Evolutionary conservation across 2,797 vertebrate species (phyloP).

Genomic region (Urophycis tenuis): DNA sequence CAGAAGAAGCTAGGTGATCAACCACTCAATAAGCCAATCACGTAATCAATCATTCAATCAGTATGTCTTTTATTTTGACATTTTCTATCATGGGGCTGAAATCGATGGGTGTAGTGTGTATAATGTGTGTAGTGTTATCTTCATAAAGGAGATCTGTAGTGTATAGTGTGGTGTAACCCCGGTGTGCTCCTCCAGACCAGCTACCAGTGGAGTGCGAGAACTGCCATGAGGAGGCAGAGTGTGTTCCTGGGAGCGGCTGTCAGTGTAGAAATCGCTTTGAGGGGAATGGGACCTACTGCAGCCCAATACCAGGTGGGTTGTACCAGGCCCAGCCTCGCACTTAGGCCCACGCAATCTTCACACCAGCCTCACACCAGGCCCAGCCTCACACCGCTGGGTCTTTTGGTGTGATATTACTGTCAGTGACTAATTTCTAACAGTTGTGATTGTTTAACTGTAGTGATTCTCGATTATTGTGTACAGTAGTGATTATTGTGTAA

Average conservation of each 20-base stretch:
- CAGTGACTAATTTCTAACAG: background rate
- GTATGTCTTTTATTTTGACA: no score
- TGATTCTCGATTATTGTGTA: background rate
- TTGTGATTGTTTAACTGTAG: background rate
- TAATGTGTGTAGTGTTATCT: no score
- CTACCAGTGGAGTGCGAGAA: conserved; percentile 71
- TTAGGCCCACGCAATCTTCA: background rate
- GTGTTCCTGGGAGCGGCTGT: conserved; percentile 70
- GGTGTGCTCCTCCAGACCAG: conserved; percentile 50
- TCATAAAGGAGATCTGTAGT: no score
- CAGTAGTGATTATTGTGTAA: background rate
- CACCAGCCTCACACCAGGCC: background rate
- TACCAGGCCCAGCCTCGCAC: background rate
- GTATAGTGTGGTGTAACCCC: background rate
- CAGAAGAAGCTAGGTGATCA: background rate
- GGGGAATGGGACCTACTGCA: conserved; percentile 81
- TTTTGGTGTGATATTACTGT: background rate
- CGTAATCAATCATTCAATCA: background rate
- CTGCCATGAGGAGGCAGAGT: conserved; percentile 78
- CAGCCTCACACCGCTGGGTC: background rate
- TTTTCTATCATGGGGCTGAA: no score
- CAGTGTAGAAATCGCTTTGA: conserved; percentile 78
- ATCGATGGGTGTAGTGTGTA: background rate
- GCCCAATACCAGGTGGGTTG: conserved; percentile 68
- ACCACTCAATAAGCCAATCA: background rate